Evolutionary conservation across 2,888 invertebrate genomes (phyloP).

Genomic region (Masnerella sp.): DNA sequence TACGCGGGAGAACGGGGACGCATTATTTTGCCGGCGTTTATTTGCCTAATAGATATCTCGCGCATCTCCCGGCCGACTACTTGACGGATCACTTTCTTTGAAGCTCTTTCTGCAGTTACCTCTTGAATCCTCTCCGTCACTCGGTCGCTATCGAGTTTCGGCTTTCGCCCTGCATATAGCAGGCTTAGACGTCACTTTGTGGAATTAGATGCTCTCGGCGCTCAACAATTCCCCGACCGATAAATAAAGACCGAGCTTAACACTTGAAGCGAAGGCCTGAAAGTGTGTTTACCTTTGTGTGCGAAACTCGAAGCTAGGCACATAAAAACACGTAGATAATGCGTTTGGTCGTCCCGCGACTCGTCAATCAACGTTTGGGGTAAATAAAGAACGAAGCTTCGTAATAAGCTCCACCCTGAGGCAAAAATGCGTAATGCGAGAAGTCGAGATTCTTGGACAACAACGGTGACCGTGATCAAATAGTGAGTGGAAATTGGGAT

Average conservation of each 20-base stretch:
- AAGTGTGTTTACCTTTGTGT: slow-evolving; percentile 54
- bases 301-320: slow-evolving; percentile 45
- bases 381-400: slow-evolving; percentile 20
- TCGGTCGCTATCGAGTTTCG: slow-evolving; percentile 70
- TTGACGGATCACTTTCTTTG: slow-evolving; percentile 55
- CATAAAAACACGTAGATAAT: slow-evolving; percentile 51
- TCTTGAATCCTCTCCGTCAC: slow-evolving; percentile 61
- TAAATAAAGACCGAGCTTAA: slow-evolving; percentile 54
- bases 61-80: slow-evolving; percentile 25
- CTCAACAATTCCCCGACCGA: slow-evolving; percentile 42
- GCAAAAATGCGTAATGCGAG: slow-evolving; percentile 19
- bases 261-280: slow-evolving; percentile 46
- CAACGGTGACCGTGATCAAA: slow-evolving; percentile 8
- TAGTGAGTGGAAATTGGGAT: not conserved
- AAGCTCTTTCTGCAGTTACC: slow-evolving; percentile 59
- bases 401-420: slow-evolving; percentile 4
- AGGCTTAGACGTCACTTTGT: slow-evolving; percentile 74
- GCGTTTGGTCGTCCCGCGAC: slow-evolving; percentile 24
- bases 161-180: slow-evolving; percentile 71
- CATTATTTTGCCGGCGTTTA: slow-evolving; percentile 44
- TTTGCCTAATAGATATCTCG: slow-evolving; percentile 46
- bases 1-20: no score
- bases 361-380: slow-evolving; percentile 37
- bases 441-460: slow-evolving; percentile 9
- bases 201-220: slow-evolving; percentile 69